Evolutionary conservation across 2,888 invertebrate genomes (phyloP), one percentile per base, ranked within the genome.

Genomic region (Ormyrus rosae): DNA sequence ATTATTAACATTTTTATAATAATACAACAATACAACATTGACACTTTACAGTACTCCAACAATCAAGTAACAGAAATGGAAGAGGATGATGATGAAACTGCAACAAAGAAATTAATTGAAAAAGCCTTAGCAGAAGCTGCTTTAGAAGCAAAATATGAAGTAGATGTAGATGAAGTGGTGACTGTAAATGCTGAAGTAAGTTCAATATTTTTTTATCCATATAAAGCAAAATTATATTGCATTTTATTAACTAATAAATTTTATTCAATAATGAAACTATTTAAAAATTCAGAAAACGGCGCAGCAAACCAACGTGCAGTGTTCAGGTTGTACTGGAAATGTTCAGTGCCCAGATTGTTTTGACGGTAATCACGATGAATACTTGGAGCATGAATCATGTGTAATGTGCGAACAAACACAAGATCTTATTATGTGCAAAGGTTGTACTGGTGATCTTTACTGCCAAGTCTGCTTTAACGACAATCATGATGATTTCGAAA

Each of bases 391-490:
- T 2, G 45, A 81, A 9, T 48, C 60, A 1, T 82, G 79, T 10
- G 56, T 50, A 5, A 71, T 74, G 70, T 81, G 81, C 48, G 74
- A 71, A 9, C 68, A 78, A n/a, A 70, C 51, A 0, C 46, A 48
- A 6, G 56, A 75, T 63, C 92, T 91, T 8, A 91, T 94, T 83
- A 92, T 95, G 70, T 98, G 97, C 88, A 90, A 93, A 64, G 96
- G 95, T 81, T 98, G 97, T 90, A 93, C 93, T 82, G 94, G 93
- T 58, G 97, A 97, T 89, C 91, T 97, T 8, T 98, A 96, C 89
- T 98, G 98, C 89, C 91, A 92, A 11, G 90, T 91, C 77, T 98
- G 98, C 89, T 97, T 94, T 87, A 91, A 91, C 61, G 95, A 96
- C 85, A 94, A 94, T 83, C 95, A 94, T 88, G 93, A 94, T 86